Percentiles rank a stretch among this genome's conserved stretches.
These are phyloP conservation scores for Agrenia bidenticulata DNA, from an alignment of 2,888 invertebrate genomes.

Conservation along the genomic window DNA sequence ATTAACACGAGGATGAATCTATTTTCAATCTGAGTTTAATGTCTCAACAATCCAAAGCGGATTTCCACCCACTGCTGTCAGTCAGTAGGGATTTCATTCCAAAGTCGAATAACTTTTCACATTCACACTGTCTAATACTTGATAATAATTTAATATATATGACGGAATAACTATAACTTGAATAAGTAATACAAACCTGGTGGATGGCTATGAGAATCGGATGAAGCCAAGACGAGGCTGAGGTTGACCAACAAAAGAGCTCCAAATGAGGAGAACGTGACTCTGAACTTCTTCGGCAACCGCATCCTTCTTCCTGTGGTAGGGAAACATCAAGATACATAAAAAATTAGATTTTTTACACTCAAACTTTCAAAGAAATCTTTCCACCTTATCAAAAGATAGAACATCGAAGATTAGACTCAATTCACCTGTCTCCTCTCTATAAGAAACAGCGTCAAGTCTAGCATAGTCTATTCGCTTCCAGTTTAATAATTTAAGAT, in stretches of 20 bases:
- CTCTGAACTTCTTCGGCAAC: conserved; percentile 45
- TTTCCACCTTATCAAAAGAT: not conserved
- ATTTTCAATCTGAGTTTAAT: too few relatives aligned
- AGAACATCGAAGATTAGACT: not conserved
- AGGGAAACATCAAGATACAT: conserved; percentile 17
- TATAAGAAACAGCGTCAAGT: too few relatives aligned
- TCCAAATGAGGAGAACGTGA: conserved; percentile 50
- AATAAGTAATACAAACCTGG: not conserved
- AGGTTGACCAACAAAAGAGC: conserved; percentile 44
- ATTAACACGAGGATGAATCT: too few relatives aligned
- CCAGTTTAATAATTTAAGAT: not conserved
- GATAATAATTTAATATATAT: too few relatives aligned
- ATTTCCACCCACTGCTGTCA: too few relatives aligned
- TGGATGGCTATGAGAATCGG: conserved; percentile 17
- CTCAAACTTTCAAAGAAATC: conserved; percentile 4
- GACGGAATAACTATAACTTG: too few relatives aligned
- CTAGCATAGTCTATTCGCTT: not conserved
- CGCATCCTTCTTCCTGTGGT: conserved; percentile 41
- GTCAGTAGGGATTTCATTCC: too few relatives aligned
- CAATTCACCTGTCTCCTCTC: conserved; percentile 8
- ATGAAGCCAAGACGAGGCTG: conserved; percentile 17
- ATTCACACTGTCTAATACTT: too few relatives aligned
- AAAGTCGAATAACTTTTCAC: too few relatives aligned
- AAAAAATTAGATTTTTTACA: not conserved
- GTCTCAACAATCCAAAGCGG: too few relatives aligned